Conservation (phyloP, 2,888 invertebrate genomes). For the Lathronympha strigana region DNA sequence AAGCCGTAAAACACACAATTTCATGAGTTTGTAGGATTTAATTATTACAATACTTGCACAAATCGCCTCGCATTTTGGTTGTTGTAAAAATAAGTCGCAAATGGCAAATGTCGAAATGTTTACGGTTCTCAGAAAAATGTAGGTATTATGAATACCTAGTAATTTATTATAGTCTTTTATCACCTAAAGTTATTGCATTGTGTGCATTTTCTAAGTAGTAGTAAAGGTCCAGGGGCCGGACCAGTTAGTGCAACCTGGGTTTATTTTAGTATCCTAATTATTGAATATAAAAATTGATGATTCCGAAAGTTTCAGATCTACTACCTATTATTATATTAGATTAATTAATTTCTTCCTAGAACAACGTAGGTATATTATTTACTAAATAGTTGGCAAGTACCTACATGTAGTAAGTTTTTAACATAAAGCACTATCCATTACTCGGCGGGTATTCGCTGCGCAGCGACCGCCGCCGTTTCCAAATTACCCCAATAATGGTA, state of each 20-base stretch:
- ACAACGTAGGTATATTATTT: background rate
- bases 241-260: too few relatives aligned
- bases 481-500: conserved; percentile 78
- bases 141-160: too few relatives aligned
- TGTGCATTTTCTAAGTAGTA: too few relatives aligned
- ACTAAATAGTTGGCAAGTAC: conserved; percentile 18
- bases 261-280: too few relatives aligned
- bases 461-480: conserved; percentile 53
- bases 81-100: conserved; percentile 43
- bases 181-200: too few relatives aligned
- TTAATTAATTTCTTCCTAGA: background rate
- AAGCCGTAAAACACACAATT: conserved; percentile 71
- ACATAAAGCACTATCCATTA: conserved; percentile 51
- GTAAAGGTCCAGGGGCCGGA: too few relatives aligned
- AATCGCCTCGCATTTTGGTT: conserved; percentile 49
- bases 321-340: too few relatives aligned
- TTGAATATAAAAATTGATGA: too few relatives aligned
- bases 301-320: too few relatives aligned
- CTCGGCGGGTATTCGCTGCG: conserved; percentile 44
- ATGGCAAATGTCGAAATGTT: too few relatives aligned
- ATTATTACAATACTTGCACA: conserved; percentile 71
- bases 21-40: conserved; percentile 74
- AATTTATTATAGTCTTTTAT: too few relatives aligned
- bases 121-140: too few relatives aligned
- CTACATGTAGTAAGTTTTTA: conserved; percentile 47